Conservation (phyloP, 1,140 invertebrate genomes). For the Papilio glaucus region DNA sequence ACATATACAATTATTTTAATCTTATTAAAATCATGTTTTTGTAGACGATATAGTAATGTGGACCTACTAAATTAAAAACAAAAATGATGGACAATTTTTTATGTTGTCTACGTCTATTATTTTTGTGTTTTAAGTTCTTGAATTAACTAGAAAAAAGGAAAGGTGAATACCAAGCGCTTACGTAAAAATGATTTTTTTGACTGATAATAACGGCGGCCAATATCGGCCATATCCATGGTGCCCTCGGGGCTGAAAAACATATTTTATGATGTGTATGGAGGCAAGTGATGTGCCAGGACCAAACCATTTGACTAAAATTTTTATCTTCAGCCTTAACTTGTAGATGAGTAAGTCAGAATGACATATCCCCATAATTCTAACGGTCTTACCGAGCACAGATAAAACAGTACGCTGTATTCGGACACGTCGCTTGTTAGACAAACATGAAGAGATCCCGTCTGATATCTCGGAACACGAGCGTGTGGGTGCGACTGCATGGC, state of each 20-base stretch:
- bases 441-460: slow-evolving; percentile 70
- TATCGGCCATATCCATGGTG: too few relatives aligned
- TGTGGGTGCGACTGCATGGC: slow-evolving; percentile 67
- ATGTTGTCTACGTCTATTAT: background rate
- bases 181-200: too few relatives aligned
- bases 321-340: too few relatives aligned
- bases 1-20: slow-evolving; percentile 82
- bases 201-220: too few relatives aligned
- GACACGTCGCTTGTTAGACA: slow-evolving; percentile 82
- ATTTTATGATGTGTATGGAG: too few relatives aligned
- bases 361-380: slow-evolving; percentile 51
- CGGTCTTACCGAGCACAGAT: slow-evolving; percentile 53
- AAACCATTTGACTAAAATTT: too few relatives aligned
- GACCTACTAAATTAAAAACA: slow-evolving; percentile 43
- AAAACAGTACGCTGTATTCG: slow-evolving; percentile 79
- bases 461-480: slow-evolving; percentile 67
- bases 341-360: background rate
- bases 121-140: too few relatives aligned
- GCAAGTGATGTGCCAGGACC: too few relatives aligned
- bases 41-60: slow-evolving; percentile 47
- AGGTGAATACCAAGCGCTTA: too few relatives aligned
- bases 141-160: too few relatives aligned
- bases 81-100: too few relatives aligned
- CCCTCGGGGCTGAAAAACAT: too few relatives aligned
- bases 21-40: slow-evolving; percentile 77